Evolutionary conservation across 2,888 invertebrate species (phyloP).

Genomic region (Melipona beecheii): DNA sequence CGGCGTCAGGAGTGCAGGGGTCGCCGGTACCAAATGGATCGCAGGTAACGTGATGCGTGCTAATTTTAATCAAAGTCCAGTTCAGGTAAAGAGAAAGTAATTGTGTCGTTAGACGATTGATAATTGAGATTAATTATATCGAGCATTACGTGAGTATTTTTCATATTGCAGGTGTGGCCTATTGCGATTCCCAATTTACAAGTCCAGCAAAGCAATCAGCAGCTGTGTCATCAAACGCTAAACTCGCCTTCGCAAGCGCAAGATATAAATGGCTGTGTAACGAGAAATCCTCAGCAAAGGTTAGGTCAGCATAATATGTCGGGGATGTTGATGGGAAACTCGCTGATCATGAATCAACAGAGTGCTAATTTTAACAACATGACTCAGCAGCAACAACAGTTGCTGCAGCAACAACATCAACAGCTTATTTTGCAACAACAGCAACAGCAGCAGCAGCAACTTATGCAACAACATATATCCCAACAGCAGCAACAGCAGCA

Average conservation of each 20-base stretch:
- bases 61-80: constrained; percentile 27
- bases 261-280: constrained; percentile 72
- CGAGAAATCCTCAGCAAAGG: constrained; percentile 78
- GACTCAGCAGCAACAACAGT: constrained; percentile 78
- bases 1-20: constrained; percentile 74
- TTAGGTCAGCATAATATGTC: constrained; percentile 79
- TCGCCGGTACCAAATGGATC: constrained; percentile 79
- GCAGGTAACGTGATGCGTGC: constrained; percentile 75
- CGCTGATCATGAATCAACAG: constrained; percentile 81
- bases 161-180: constrained; percentile 78
- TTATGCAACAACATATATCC: constrained; percentile 56
- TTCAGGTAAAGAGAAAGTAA: neutral
- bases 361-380: constrained; percentile 75
- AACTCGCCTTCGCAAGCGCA: constrained; percentile 77
- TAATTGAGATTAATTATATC: neutral
- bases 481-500: constrained; percentile 72
- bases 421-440: constrained; percentile 75
- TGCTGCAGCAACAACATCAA: constrained; percentile 75
- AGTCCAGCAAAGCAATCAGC: constrained; percentile 79
- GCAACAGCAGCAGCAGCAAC: constrained; percentile 74
- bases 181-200: constrained; percentile 79
- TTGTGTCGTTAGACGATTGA: neutral
- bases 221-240: constrained; percentile 77
- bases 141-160: neutral
- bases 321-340: constrained; percentile 80